Conservation (phyloP, 92 coral and sea anemone genomes). For the Actinernus sp. region DNA sequence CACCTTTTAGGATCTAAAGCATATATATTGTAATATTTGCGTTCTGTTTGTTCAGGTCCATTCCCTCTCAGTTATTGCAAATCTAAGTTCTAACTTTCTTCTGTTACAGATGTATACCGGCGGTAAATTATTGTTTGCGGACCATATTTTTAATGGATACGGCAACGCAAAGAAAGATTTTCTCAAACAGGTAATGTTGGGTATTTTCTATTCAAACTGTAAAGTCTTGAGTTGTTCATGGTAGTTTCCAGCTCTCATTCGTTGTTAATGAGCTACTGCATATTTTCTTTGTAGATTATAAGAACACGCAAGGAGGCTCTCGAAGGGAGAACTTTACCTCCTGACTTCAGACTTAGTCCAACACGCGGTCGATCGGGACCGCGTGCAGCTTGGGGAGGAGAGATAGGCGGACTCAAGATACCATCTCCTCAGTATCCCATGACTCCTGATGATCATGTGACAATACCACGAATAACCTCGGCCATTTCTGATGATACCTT, state of each 20-base stretch:
- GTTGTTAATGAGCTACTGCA: neutral
- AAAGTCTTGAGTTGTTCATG: too few species aligned
- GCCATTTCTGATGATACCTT: conserved; percentile 73
- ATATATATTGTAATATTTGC: too few species aligned
- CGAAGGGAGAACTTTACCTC: conserved; percentile 88
- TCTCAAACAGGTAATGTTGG: conserved; percentile 81
- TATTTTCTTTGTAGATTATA: conserved; percentile 66
- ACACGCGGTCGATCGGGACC: conserved; percentile 94
- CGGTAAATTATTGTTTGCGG: conserved; percentile 93
- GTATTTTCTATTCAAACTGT: too few species aligned
- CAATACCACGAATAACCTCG: conserved; percentile 57
- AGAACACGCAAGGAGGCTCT: conserved; percentile 91
- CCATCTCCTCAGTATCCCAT: conserved; percentile 29
- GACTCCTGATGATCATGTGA: conserved; percentile 10
- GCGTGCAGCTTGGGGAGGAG: conserved; percentile 99
- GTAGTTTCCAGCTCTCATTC: too few species aligned
- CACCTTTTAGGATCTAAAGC: neutral
- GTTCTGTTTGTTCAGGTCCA: neutral
- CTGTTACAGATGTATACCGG: conserved; percentile 89
- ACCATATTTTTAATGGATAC: conserved; percentile 96
- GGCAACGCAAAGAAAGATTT: conserved; percentile 97
- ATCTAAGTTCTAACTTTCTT: too few species aligned
- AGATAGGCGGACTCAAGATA: conserved; percentile 87
- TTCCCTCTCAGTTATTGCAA: neutral
- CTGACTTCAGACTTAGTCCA: conserved; percentile 95